These are phyloP conservation scores for Zygaena filipendulae DNA, from an alignment of 2,888 invertebrate species.

Conservation along the genomic window DNA sequence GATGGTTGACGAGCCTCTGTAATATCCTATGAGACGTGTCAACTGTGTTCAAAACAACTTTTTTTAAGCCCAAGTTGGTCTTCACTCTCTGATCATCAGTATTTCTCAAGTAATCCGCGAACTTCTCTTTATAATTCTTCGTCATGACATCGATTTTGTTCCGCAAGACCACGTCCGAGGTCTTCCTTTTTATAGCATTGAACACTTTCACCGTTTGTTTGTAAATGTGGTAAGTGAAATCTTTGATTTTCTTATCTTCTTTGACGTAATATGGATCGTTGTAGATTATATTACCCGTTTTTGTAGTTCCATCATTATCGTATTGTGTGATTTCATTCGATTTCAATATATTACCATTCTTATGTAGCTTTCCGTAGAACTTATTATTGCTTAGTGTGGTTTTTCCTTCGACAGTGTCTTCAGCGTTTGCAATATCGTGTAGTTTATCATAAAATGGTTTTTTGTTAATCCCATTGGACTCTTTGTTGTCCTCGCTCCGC, in stretches of 20 bases:
- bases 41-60: conserved; percentile 33
- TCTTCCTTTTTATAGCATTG: conserved; percentile 19
- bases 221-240: conserved; percentile 27
- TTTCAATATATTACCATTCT: background rate
- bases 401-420: no score
- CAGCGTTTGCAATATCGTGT: no score
- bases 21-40: conserved; percentile 30
- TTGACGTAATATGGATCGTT: conserved; percentile 17
- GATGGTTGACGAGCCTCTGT: conserved; percentile 23
- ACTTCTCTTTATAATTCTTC: conserved; percentile 23
- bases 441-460: no score
- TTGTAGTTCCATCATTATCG: background rate
- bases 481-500: no score
- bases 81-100: conserved; percentile 25
- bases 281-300: background rate
- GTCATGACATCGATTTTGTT: conserved; percentile 17
- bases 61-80: conserved; percentile 30
- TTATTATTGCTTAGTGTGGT: background rate
- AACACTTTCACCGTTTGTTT: conserved; percentile 27
- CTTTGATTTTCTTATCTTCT: conserved; percentile 23
- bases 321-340: background rate
- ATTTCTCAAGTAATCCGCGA: conserved; percentile 21
- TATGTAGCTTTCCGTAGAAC: background rate
- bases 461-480: no score
- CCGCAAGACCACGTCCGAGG: conserved; percentile 12